A percentile compares a stretch with the other conserved stretches of the same genome.
Evolutionary conservation across 2,113 vertebrate species (phyloP).

Genomic region (Jacana jacana): DNA sequence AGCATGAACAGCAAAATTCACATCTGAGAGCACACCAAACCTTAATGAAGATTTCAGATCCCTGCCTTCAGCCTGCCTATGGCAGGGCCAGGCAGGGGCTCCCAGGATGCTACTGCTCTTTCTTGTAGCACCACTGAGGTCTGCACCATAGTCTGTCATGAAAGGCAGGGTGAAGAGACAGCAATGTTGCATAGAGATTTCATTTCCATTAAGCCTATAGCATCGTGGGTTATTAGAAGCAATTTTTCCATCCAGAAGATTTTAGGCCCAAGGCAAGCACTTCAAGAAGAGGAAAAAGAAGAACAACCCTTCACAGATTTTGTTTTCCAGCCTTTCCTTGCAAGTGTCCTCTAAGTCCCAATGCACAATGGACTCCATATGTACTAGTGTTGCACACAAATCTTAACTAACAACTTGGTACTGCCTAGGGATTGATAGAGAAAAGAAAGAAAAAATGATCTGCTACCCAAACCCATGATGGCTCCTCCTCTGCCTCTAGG

Average conservation of each 20-base stretch:
- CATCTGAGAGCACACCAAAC: not conserved
- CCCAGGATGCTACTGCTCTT: not conserved
- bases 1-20: not conserved
- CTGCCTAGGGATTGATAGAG: not conserved
- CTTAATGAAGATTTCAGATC: not conserved
- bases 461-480: not conserved
- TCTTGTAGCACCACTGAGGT: not conserved
- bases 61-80: not conserved
- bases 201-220: not conserved
- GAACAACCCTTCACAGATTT: not conserved
- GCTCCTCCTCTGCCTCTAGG: not conserved
- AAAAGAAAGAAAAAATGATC: not conserved
- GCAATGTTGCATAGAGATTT: not conserved
- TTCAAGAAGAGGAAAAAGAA: not conserved
- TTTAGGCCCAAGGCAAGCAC: conserved; percentile 1
- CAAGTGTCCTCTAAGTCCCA: not conserved
- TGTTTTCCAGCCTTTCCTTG: not conserved
- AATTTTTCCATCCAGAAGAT: not conserved
- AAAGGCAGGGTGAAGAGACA: not conserved
- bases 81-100: not conserved
- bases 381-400: not conserved
- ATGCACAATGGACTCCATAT: not conserved
- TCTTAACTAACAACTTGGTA: not conserved
- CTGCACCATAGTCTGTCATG: not conserved
- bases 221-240: not conserved